Percentiles rank a stretch among this genome's conserved stretches.
phyloP scores from a whole-genome alignment of 2,888 invertebrate genomes.

The Acleris laterana region DNA sequence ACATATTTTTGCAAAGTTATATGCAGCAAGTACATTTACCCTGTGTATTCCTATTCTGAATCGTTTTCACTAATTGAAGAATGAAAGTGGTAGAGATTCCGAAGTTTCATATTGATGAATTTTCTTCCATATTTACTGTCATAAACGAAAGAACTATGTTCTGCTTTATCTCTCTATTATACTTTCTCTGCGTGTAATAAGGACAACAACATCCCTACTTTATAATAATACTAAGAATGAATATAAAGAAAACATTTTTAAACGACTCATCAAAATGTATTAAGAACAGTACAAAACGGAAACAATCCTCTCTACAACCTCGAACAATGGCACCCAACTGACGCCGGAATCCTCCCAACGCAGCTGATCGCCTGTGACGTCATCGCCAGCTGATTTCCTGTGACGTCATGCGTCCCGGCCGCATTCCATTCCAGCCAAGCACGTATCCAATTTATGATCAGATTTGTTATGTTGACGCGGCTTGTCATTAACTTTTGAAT shows the following conservation, averaged over 20 bases:
- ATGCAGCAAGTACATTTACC: no score
- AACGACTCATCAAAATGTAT: no score
- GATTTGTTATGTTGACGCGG: constrained; percentile 17
- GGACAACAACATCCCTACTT: no score
- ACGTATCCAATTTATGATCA: constrained; percentile 32
- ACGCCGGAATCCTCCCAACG: not conserved
- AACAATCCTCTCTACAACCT: not conserved
- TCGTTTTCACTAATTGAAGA: no score
- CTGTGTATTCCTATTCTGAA: no score
- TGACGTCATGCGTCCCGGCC: constrained; percentile 21
- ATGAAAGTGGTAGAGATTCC: no score
- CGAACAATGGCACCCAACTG: constrained; percentile 6
- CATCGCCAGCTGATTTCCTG: constrained; percentile 31
- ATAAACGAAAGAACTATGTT: constrained; percentile 12
- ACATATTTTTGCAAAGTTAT: no score
- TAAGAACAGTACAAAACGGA: not conserved
- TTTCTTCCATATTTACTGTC: constrained; percentile 37
- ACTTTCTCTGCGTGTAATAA: not conserved
- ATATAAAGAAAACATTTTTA: no score
- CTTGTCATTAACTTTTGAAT: constrained; percentile 22
- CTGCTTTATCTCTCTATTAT: constrained; percentile 17
- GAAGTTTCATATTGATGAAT: constrained; percentile 5
- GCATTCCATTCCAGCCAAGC: constrained; percentile 9
- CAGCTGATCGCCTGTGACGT: constrained; percentile 24
- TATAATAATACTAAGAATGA: no score